Evolutionary conservation across 2,797 vertebrate species (phyloP).

Genomic region (Halcyon smyrnensis): DNA sequence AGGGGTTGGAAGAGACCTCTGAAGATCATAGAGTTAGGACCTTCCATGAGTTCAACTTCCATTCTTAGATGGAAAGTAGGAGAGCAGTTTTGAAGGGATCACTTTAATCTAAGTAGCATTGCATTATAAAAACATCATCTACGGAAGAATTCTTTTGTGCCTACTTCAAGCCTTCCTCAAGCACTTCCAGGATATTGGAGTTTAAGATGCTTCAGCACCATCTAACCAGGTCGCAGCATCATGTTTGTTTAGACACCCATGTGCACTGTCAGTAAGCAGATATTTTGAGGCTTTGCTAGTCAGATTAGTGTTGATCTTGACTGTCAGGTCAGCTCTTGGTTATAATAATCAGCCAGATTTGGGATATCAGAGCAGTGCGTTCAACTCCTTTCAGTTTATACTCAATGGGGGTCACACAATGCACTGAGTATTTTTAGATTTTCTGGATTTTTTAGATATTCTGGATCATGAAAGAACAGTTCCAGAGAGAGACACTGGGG

Average conservation of each 20-base stretch:
- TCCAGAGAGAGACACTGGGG: not conserved
- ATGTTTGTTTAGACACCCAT: not conserved
- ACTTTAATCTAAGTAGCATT: not conserved
- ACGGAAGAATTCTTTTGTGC: not conserved
- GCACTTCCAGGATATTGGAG: not conserved
- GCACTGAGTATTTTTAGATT: not conserved
- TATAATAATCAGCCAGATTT: not conserved
- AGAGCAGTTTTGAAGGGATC: not conserved
- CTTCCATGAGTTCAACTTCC: not conserved
- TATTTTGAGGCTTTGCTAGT: not conserved
- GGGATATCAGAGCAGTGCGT: not conserved
- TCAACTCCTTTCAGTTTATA: not conserved
- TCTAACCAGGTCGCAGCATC: not conserved
- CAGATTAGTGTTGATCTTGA: not conserved
- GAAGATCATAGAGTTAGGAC: no score
- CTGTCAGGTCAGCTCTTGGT: not conserved
- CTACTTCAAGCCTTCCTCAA: not conserved
- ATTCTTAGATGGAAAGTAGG: not conserved
- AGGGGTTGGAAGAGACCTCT: no score
- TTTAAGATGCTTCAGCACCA: not conserved
- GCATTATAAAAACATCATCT: not conserved
- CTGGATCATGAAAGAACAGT: not conserved
- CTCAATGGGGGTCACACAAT: not conserved
- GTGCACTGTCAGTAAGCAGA: not conserved
- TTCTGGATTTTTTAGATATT: no score